Evolutionary conservation across 1,140 invertebrate species (phyloP).

Genomic region (Aricia agestis): DNA sequence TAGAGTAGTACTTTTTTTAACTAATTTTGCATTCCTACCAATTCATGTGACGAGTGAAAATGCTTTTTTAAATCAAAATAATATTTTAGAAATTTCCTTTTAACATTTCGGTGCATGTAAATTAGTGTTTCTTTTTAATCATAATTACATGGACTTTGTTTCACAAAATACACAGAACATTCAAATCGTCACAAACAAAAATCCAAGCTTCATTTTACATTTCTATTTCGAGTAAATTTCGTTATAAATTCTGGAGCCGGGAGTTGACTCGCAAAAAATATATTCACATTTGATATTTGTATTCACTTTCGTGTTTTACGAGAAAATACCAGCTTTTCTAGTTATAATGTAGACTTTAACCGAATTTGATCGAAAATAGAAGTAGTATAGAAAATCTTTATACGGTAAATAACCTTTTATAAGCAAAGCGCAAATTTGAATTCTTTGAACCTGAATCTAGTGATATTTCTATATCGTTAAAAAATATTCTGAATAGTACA

Average conservation of each 20-base stretch:
- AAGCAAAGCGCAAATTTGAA: no score
- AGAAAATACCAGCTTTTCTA: neutral
- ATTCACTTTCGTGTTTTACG: neutral
- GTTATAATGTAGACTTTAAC: neutral
- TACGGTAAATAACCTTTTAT: no score
- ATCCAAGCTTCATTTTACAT: slow-evolving; percentile 8
- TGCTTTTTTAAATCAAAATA: no score
- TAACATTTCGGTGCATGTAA: neutral
- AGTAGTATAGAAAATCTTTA: no score
- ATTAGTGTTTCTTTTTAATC: neutral
- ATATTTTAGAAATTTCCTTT: no score
- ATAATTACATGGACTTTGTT: neutral
- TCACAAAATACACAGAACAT: neutral
- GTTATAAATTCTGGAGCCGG: neutral
- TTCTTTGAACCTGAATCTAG: no score
- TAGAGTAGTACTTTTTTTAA: no score
- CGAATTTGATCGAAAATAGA: no score
- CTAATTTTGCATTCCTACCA: no score
- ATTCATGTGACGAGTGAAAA: no score
- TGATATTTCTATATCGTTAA: no score
- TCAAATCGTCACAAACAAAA: slow-evolving; percentile 5
- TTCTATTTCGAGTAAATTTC: slow-evolving; percentile 5
- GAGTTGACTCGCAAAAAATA: neutral
- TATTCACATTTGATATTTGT: slow-evolving; percentile 1
- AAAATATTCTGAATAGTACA: no score